Conservation (phyloP, 2,797 vertebrate species). For the Ficedula albicollis region DNA sequence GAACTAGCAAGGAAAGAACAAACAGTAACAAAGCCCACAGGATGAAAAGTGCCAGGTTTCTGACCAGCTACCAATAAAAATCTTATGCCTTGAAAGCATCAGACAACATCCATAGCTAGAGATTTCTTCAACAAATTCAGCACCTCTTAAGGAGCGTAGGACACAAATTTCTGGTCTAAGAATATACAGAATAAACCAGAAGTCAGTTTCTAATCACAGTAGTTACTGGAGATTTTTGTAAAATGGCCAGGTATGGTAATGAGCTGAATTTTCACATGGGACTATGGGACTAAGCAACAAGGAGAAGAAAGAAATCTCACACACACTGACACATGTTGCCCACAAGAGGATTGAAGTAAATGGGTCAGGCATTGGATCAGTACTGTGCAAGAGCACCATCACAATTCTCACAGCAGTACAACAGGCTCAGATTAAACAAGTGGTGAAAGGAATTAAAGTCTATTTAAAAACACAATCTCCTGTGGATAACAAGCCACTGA, state of each 20-base stretch:
- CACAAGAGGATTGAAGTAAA: not conserved
- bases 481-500: not conserved
- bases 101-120: not conserved
- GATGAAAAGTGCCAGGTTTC: not conserved
- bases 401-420: not conserved
- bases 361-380: not conserved
- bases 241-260: not conserved
- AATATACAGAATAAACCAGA: not conserved
- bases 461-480: not conserved
- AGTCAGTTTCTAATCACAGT: not conserved
- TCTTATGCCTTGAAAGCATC: not conserved
- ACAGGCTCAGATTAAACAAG: not conserved
- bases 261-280: not conserved
- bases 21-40: not conserved
- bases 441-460: not conserved
- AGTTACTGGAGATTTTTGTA: not conserved
- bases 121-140: not conserved
- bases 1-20: conserved; percentile 5
- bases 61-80: not conserved
- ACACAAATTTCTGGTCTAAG: not conserved
- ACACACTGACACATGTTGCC: not conserved
- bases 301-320: not conserved
- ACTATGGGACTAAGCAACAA: not conserved
- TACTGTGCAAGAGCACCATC: not conserved
- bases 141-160: not conserved